These are phyloP conservation scores for Lasioglossum calceatum DNA, from an alignment of 2,888 invertebrate species.

Conservation along the genomic window DNA sequence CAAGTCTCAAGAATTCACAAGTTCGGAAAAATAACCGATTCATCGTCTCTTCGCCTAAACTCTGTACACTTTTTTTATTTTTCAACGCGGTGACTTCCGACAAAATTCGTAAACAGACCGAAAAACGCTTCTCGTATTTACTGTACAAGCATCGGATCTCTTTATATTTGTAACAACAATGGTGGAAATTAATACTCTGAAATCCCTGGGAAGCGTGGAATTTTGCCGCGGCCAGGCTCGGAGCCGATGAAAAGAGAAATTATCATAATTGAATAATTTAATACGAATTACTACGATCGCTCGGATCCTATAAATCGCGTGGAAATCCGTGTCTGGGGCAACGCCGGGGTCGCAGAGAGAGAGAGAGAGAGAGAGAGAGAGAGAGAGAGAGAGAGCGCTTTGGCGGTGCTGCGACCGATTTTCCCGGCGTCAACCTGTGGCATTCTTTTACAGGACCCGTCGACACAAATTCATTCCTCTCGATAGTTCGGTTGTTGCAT, in stretches of 20 bases:
- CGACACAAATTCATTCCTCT: slow-evolving; percentile 66
- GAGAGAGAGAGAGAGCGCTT: background rate
- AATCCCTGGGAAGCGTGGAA: slow-evolving; percentile 12
- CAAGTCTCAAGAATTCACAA: background rate
- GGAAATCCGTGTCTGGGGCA: slow-evolving; percentile 24
- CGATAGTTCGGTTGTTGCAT: slow-evolving; percentile 69
- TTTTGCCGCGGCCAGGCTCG: slow-evolving; percentile 9
- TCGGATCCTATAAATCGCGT: slow-evolving; percentile 23
- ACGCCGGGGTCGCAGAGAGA: background rate
- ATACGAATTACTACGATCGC: slow-evolving; percentile 20
- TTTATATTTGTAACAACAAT: slow-evolving; percentile 5
- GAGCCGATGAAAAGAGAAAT: slow-evolving; percentile 18
- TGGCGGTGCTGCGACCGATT: slow-evolving; percentile 57
- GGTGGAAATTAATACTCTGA: slow-evolving; percentile 18
- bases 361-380: background rate
- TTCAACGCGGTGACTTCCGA: background rate
- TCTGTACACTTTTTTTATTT: background rate
- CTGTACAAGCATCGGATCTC: background rate
- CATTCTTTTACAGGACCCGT: slow-evolving; percentile 65
- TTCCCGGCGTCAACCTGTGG: slow-evolving; percentile 71
- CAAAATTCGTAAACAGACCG: background rate
- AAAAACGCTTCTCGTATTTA: slow-evolving; percentile 14
- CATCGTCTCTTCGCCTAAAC: background rate
- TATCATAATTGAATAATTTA: slow-evolving; percentile 38
- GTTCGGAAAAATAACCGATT: background rate